Conservation (phyloP, 2,888 invertebrate species). For the Drosophila silvestris region DNA sequence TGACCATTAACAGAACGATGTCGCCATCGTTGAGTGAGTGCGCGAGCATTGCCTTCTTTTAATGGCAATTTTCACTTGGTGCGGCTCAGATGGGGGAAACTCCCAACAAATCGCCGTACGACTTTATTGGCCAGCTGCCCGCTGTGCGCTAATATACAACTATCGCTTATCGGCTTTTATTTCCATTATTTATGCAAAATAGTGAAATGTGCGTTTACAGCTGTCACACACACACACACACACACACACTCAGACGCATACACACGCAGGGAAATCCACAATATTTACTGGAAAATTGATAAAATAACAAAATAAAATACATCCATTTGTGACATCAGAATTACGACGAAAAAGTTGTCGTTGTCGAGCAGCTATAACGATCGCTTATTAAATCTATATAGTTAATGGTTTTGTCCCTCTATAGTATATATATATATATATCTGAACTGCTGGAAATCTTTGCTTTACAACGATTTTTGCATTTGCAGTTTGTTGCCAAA, state of each 20-base stretch:
- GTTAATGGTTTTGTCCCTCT: not conserved
- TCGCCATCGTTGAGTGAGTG: slow-evolving; percentile 61
- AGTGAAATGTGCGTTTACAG: slow-evolving; percentile 41
- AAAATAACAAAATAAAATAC: not conserved
- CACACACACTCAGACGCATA: not conserved
- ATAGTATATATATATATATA: not conserved
- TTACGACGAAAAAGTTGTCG: not conserved
- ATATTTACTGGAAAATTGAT: not conserved
- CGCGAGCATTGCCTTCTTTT: slow-evolving; percentile 71
- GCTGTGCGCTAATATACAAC: slow-evolving; percentile 72
- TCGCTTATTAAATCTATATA: not conserved
- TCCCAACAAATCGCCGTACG: slow-evolving; percentile 43
- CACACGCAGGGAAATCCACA: not conserved
- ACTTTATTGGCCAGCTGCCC: slow-evolving; percentile 70
- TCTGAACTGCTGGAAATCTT: not conserved
- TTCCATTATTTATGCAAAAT: slow-evolving; percentile 74
- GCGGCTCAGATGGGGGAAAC: slow-evolving; percentile 40
- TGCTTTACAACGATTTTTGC: not conserved
- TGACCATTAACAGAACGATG: slow-evolving; percentile 77
- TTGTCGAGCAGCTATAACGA: not conserved
- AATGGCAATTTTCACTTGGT: slow-evolving; percentile 76
- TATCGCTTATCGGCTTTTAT: slow-evolving; percentile 72
- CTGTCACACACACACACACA: slow-evolving; percentile 6
- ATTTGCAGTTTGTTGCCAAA: not conserved
- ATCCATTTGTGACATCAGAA: not conserved